Base-by-base conservation (phyloP, 2,113 vertebrate genomes). In the Perognathus longimembris region DNA sequence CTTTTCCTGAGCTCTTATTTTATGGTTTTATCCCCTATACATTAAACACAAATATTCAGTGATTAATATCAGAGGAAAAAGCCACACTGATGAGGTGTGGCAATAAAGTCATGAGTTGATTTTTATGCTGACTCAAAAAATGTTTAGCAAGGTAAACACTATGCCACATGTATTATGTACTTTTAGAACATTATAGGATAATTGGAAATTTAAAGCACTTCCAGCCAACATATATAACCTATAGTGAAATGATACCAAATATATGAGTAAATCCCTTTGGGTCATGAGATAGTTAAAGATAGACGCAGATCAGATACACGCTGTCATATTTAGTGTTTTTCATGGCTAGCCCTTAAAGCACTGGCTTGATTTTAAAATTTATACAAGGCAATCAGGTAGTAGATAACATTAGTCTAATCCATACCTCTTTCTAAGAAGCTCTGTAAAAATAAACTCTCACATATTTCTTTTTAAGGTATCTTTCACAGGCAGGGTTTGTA, bases 121-220 rank as follows among this genome's bases (percentile, higher is more conserved):
- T 93, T 93, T 91, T 66, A 90, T 70, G 42, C 79, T 95, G 63
- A 45, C 22, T 93, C 77, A 81, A 74, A n/a, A n/a, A 92, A 93
- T 11, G 7, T 76, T 88, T 82, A 64, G 20, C 40, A 32, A 88
- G 45, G 83, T 88, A 74, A 90, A 87, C 81, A 78, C 20, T 71
- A 71, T 92, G 64, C 14, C 30, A 91, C 3, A 78, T 42, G 66
- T 36, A 66, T 45, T 30, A 69, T 2, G 1, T 77, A 20, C 5
- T 90, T 92, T 92, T 64, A 80, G 32, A 32, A 64, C 12, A 77
- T 28, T 88, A 71, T 34, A 36, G n/a, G 34, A 38, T 88, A 78
- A 78, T 18, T 18, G 22, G 6, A 79, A 38, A 92, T 40, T 84
- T 69, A 70, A 92, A 85, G 38, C 1, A 80, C 1, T 77, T 92